Evolutionary conservation across 2,888 invertebrate species (phyloP).

Genomic region (Melipona beecheii): DNA sequence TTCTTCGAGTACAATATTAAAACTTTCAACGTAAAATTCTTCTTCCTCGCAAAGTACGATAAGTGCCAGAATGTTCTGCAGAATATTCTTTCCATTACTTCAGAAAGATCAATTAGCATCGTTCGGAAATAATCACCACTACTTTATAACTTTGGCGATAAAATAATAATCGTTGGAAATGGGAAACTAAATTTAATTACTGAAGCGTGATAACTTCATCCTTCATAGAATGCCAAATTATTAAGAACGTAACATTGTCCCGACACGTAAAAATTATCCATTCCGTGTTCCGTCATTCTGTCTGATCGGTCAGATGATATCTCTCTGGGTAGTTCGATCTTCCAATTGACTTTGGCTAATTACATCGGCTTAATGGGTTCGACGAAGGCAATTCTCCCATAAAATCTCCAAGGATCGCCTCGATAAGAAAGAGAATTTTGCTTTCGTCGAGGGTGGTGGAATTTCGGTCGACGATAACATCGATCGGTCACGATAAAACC

Average conservation of each 20-base stretch:
- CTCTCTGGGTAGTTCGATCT: not conserved
- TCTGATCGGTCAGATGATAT: not conserved
- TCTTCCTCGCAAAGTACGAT: not conserved
- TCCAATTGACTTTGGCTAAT: constrained; percentile 31
- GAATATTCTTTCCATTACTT: not conserved
- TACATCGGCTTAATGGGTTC: constrained; percentile 26
- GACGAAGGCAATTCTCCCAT: not conserved
- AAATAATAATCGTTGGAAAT: not conserved
- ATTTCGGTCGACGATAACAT: constrained; percentile 49
- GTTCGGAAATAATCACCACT: not conserved
- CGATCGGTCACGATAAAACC: constrained; percentile 38
- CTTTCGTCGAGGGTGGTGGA: not conserved
- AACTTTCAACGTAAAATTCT: not conserved
- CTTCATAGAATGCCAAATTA: not conserved
- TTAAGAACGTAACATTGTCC: too few species aligned
- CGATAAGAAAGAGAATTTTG: constrained; percentile 48
- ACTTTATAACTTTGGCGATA: not conserved
- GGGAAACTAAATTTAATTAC: not conserved
- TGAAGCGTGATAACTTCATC: not conserved
- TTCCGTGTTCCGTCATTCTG: not conserved
- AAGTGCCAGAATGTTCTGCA: not conserved
- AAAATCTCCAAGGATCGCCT: constrained; percentile 10
- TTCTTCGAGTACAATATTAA: not conserved
- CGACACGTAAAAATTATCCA: not conserved
- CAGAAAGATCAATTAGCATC: not conserved